Evolutionary conservation across 2,888 invertebrate species (phyloP), one percentile per base, ranked within the genome.

Genomic region (Lydus trimaculatus): DNA sequence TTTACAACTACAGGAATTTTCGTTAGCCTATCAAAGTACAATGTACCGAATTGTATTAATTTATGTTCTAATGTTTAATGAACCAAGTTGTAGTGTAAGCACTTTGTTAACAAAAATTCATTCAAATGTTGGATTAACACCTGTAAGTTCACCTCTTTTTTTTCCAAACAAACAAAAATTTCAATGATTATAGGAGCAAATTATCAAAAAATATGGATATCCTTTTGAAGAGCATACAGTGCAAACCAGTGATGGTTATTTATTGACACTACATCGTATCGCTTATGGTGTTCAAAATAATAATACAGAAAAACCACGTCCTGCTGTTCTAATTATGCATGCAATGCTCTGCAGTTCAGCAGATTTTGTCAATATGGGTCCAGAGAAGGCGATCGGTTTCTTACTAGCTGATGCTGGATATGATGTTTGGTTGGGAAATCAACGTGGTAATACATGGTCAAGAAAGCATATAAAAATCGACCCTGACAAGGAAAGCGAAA

Each of bases 361-460:
- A 13, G 73, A 73, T 62, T 74, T 66, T 60, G 62, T 75, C 0
- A 72, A 72, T 62, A 23, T 60, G 11, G 75, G 72, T 0, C 67
- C 69, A 3, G 63, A 61, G 0, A 71, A 69, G 23, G 67, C 67
- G 31, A 23, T 71, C 72, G 78, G 73, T 13, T 81, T 76, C 66
- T 59, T 78, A 5, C 68, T 82, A n/a, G 79, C 81, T 13, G 80
- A 82, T 63, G 73, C 76, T 63, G 81, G 81, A 1, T 82, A 80
- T 63, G 82, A 82, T 65, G 80, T 82, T 0, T 79, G 80, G 95
- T 85, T 96, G 86, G 92, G 92, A 0, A 96, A 95, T 81, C 89
- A 89, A 17, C 89, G 95, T 1, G 95, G 95, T 7, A 94, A 91
- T 80, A 87, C 85, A 2, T 90, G 90, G 78, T 87, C 88, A 15